phyloP scores from a whole-genome alignment of 2,113 vertebrate genomes.

The Gambusia affinis region DNA sequence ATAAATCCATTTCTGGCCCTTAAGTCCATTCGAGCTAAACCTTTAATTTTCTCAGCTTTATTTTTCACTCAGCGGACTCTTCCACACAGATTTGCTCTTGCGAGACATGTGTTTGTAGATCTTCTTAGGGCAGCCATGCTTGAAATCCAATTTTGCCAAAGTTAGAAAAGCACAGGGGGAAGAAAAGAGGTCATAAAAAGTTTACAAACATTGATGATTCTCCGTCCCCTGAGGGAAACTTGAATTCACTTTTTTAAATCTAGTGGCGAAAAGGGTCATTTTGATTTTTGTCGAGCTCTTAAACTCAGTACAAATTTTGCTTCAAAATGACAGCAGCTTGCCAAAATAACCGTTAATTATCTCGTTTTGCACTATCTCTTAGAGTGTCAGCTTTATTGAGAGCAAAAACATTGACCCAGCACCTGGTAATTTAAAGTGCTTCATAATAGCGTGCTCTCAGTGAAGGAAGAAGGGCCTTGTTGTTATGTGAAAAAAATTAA shows the following conservation, averaged over 20 bases:
- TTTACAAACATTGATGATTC: conserved; percentile 55
- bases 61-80: conserved; percentile 27
- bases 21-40: conserved; percentile 62
- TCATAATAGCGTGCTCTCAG: conserved; percentile 28
- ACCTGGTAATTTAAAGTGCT: conserved; percentile 38
- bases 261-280: conserved; percentile 5
- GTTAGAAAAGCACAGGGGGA: conserved; percentile 55
- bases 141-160: conserved; percentile 74
- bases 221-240: conserved; percentile 36
- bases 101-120: conserved; percentile 68
- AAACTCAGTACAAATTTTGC: conserved; percentile 27
- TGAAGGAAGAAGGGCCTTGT: not conserved
- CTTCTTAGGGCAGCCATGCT: conserved; percentile 69
- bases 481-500: conserved; percentile 16
- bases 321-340: conserved; percentile 36
- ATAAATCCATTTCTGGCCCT: conserved; percentile 41
- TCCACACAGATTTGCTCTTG: conserved; percentile 59
- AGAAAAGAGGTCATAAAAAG: conserved; percentile 33
- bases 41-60: conserved; percentile 58
- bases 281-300: not conserved
- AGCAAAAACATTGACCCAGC: conserved; percentile 39
- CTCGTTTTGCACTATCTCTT: conserved; percentile 49
- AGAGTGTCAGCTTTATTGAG: conserved; percentile 32
- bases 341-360: conserved; percentile 41
- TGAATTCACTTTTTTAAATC: conserved; percentile 42